Percentiles rank a stretch among this genome's conserved stretches.
These are phyloP conservation scores for Psilanteris sp. DNA, from an alignment of 1,140 invertebrate genomes.

Conservation along the genomic window DNA sequence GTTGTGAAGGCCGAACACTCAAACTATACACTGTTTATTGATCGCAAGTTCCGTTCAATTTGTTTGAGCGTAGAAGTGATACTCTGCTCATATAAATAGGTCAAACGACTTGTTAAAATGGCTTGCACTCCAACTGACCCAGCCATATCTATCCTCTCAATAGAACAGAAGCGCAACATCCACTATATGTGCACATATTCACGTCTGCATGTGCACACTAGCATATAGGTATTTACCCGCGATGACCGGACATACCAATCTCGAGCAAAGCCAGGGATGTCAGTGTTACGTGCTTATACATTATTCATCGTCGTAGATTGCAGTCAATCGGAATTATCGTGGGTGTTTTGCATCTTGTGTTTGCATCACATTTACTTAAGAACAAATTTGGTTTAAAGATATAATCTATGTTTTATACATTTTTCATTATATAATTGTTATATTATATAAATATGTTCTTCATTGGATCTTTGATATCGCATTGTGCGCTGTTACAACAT, in stretches of 20 bases:
- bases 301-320: conserved; percentile 35
- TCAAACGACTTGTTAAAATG: conserved; percentile 37
- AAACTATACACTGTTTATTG: conserved; percentile 42
- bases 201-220: background rate
- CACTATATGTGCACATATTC: conserved; percentile 2
- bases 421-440: too few relatives aligned
- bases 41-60: conserved; percentile 50
- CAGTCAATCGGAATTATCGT: conserved; percentile 15
- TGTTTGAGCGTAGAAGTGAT: conserved; percentile 39
- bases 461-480: too few relatives aligned
- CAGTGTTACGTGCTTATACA: conserved; percentile 19
- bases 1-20: conserved; percentile 32
- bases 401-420: too few relatives aligned
- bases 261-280: conserved; percentile 24
- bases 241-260: conserved; percentile 54
- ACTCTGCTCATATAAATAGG: conserved; percentile 36
- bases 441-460: too few relatives aligned
- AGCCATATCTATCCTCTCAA: conserved; percentile 46
- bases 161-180: conserved; percentile 43
- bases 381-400: too few relatives aligned
- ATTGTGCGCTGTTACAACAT: too few relatives aligned
- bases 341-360: conserved; percentile 8
- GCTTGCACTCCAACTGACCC: conserved; percentile 23
- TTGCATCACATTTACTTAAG: background rate
- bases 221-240: conserved; percentile 15